Base-by-base conservation (phyloP, 2,113 vertebrate genomes). In the Coregonus clupeaformis region DNA sequence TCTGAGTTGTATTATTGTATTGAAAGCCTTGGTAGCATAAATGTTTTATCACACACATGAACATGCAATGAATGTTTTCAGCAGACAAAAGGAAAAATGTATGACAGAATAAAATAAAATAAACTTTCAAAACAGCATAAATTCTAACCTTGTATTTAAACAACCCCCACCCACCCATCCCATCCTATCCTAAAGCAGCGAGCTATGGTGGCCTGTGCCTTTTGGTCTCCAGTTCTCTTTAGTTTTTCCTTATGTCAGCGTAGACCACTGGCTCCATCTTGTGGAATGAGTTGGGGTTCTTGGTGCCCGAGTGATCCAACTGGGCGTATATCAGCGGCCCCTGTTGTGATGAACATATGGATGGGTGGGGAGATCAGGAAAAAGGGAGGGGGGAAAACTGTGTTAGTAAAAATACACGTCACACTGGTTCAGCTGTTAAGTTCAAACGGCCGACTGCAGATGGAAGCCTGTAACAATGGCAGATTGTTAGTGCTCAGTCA, bases 321-420 rank as follows among this genome's bases (percentile, higher is more conserved):
- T 98, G 96, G 72, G 96, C 96, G 29, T 98, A 98, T 91, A 97
- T 98, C 94, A 99, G 95, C 90, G 96, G 97, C 86, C 97, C 97
- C 97, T 98, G 90, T 49, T 42, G 3, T 72, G 6, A 74, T 20
- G 3, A 77, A 7, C 9, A 9, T 6, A 29, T 66, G 13, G 59
- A 76, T 29, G 62, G 0, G 73, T 0, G 1, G 42, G 20, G 6
- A 65, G 24, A 32, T 42, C 64, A 4, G 6, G n/a, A 36, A 16
- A 36, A 12, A 11, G n/a, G n/a, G 1, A 45, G 12, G 29, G 3
- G 18, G 69, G 24, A 4, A 16, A 9, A 62, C 2, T n/a, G 1
- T 20, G 7, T 63, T 47, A 71, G 18, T 29, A 16, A n/a, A 60
- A 22, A 22, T 42, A 60, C 57, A 60, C 5, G 57, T 22, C 18